These are phyloP conservation scores for Botrylloides violaceus DNA, from an alignment of 23 tunicate genomes.

Conservation along the genomic window DNA sequence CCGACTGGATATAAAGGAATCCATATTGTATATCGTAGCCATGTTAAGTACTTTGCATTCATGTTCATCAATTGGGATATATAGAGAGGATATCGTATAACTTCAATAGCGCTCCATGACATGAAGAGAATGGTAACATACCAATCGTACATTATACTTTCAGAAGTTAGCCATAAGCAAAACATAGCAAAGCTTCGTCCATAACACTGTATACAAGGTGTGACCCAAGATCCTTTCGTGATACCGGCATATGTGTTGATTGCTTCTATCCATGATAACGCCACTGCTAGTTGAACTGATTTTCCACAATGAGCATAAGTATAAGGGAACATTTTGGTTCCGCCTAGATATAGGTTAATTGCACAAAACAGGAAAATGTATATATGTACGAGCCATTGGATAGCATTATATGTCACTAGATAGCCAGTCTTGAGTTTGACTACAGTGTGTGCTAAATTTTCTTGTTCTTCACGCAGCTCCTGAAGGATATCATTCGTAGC, in stretches of 20 bases:
- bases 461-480: background rate
- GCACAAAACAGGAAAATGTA: conserved; percentile 11
- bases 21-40: conserved; percentile 67
- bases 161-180: conserved; percentile 43
- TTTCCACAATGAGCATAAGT: conserved; percentile 30
- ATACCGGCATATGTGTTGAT: conserved; percentile 34
- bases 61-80: conserved; percentile 19
- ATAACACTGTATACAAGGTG: conserved; percentile 41
- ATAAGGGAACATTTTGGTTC: conserved; percentile 15
- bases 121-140: conserved; percentile 29
- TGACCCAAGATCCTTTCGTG: conserved; percentile 36
- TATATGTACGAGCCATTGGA: background rate
- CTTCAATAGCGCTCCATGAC: conserved; percentile 55
- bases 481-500: background rate
- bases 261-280: conserved; percentile 43
- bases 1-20: conserved; percentile 33
- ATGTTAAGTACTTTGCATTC: conserved; percentile 22
- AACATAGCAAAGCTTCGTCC: conserved; percentile 47
- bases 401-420: background rate
- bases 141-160: conserved; percentile 7
- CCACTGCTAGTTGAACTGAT: conserved; percentile 45
- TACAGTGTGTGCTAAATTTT: background rate
- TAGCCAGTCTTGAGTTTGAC: background rate
- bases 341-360: conserved; percentile 2
- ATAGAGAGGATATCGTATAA: conserved; percentile 53